Conservation (phyloP, 2,113 vertebrate species). For the Periophthalmus modestus region DNA sequence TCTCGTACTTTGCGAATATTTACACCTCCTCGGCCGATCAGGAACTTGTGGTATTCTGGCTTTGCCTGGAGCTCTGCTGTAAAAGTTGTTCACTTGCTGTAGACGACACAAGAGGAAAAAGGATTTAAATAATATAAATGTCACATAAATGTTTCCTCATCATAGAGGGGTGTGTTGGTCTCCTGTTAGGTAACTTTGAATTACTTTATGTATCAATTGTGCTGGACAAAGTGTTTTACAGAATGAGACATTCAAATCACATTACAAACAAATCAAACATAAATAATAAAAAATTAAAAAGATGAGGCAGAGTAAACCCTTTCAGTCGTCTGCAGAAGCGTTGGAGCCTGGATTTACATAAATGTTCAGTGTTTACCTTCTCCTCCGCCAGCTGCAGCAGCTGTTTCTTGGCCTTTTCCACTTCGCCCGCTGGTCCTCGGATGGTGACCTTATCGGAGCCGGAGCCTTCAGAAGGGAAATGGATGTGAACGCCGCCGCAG, state of each 20-base stretch:
- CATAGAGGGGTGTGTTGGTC: too few species aligned
- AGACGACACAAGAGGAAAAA: not conserved
- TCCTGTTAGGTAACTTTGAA: too few species aligned
- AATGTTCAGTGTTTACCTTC: slow-evolving; percentile 63
- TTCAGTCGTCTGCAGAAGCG: too few species aligned
- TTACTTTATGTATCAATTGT: too few species aligned
- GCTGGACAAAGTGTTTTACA: too few species aligned
- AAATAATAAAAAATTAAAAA: too few species aligned
- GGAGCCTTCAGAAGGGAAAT: slow-evolving; percentile 81
- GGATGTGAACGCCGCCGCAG: slow-evolving; percentile 83
- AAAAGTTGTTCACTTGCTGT: slow-evolving; percentile 83
- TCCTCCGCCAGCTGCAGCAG: slow-evolving; percentile 82
- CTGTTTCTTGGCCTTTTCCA: slow-evolving; percentile 81
- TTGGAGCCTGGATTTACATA: too few species aligned
- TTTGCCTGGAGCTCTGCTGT: slow-evolving; percentile 77
- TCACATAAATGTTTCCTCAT: not conserved
- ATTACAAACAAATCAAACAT: too few species aligned
- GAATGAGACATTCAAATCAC: too few species aligned
- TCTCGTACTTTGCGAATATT: slow-evolving; percentile 80
- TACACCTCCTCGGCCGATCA: slow-evolving; percentile 79
- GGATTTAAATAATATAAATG: not conserved
- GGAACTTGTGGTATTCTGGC: slow-evolving; percentile 82
- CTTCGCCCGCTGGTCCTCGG: slow-evolving; percentile 73
- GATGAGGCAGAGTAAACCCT: too few species aligned
- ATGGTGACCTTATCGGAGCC: slow-evolving; percentile 81